Conservation (phyloP, 2,888 invertebrate species). For the Emmelina monodactyla region DNA sequence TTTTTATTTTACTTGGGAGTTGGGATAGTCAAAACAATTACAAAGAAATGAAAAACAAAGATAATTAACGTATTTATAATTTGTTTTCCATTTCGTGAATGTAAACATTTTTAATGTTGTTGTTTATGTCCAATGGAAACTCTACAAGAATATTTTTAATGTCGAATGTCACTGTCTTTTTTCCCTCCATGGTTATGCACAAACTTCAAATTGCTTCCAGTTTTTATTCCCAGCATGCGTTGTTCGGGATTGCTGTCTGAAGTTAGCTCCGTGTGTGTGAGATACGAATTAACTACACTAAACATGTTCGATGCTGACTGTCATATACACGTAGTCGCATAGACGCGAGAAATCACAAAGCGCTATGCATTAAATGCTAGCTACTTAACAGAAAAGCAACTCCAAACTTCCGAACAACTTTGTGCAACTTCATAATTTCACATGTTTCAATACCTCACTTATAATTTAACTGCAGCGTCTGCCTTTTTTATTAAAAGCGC, state of each 20-base stretch:
- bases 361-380: conserved; percentile 52
- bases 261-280: neutral
- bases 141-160: too few relatives aligned
- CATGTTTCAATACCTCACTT: neutral
- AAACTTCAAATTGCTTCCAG: too few relatives aligned
- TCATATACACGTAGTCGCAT: too few relatives aligned
- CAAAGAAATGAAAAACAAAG: too few relatives aligned
- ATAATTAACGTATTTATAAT: too few relatives aligned
- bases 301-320: conserved; percentile 43
- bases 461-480: conserved; percentile 1
- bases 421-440: conserved; percentile 38
- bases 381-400: conserved; percentile 54
- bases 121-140: too few relatives aligned
- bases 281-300: neutral
- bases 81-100: too few relatives aligned
- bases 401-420: conserved; percentile 42
- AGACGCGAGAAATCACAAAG: conserved; percentile 44
- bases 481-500: neutral
- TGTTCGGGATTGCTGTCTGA: neutral
- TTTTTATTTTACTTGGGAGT: too few relatives aligned
- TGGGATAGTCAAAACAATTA: too few relatives aligned
- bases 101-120: too few relatives aligned
- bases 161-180: too few relatives aligned
- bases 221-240: neutral
- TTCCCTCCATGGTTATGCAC: too few relatives aligned